These are phyloP conservation scores for Muscicapa striata DNA, from an alignment of 2,797 vertebrate genomes.

Conservation along the genomic window DNA sequence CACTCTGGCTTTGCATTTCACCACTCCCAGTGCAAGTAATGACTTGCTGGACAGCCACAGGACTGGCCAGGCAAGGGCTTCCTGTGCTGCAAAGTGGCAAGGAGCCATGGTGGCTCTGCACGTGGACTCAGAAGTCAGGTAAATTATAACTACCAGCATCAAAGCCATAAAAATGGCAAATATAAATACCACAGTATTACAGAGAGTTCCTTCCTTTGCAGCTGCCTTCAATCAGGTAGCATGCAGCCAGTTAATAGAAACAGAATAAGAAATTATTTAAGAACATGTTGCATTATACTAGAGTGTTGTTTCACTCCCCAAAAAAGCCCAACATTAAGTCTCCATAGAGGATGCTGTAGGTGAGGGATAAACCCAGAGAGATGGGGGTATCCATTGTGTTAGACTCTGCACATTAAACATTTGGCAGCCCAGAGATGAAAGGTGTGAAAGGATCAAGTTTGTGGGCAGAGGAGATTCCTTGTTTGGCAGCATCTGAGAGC, in stretches of 20 bases:
- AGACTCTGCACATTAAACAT: not conserved
- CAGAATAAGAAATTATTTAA: not conserved
- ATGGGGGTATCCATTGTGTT: not conserved
- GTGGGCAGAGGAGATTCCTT: not conserved
- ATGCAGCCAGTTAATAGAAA: not conserved
- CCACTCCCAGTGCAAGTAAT: not conserved
- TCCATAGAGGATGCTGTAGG: not conserved
- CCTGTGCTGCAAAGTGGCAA: not conserved
- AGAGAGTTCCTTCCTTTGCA: not conserved
- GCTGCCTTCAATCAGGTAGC: not conserved
- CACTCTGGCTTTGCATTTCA: constrained; percentile 25
- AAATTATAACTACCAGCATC: not conserved
- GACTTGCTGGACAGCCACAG: constrained; percentile 4
- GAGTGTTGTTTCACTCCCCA: not conserved
- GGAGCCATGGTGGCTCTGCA: not conserved
- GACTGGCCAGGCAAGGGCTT: not conserved
- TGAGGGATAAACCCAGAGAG: not conserved
- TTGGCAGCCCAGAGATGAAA: not conserved
- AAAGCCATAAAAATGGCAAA: not conserved
- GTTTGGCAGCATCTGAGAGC: not conserved
- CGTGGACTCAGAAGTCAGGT: not conserved
- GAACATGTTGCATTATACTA: not conserved
- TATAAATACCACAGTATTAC: not conserved
- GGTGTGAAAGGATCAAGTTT: not conserved
- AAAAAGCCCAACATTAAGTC: accelerated